Evolutionary conservation across 2,888 invertebrate genomes (phyloP).

Genomic region (Caenorhabditis sp.): DNA sequence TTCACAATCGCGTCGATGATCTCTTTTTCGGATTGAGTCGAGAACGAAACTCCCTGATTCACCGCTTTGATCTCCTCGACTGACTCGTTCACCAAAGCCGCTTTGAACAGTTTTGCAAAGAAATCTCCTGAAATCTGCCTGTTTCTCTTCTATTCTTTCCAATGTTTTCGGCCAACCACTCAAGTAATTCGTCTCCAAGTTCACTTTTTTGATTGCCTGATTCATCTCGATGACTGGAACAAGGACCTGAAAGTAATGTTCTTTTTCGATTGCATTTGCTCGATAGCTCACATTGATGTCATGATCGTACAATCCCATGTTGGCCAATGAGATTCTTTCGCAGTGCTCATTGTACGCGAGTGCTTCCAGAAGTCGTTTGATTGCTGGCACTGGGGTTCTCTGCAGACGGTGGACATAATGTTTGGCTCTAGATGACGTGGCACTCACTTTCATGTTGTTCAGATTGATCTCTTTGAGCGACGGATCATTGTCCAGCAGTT

Average conservation of each 20-base stretch:
- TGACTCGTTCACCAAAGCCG: slow-evolving; percentile 88
- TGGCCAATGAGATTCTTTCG: slow-evolving; percentile 92
- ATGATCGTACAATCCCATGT: slow-evolving; percentile 92
- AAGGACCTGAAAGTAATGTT: slow-evolving; percentile 79
- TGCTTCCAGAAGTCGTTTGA: slow-evolving; percentile 90
- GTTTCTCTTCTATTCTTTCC: too few species aligned
- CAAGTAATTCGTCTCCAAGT: slow-evolving; percentile 89
- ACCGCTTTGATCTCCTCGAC: slow-evolving; percentile 96
- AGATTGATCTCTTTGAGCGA: slow-evolving; percentile 93
- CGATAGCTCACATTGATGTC: slow-evolving; percentile 83
- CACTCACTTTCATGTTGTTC: slow-evolving; percentile 93
- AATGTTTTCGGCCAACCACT: too few species aligned
- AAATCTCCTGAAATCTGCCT: slow-evolving; percentile 91
- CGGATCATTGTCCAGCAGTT: slow-evolving; percentile 84
- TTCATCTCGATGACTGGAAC: slow-evolving; percentile 83
- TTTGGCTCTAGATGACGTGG: background rate
- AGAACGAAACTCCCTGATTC: slow-evolving; percentile 84
- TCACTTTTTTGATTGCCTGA: slow-evolving; percentile 80
- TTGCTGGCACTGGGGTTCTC: slow-evolving; percentile 78
- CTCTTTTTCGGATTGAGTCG: slow-evolving; percentile 76
- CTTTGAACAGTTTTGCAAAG: slow-evolving; percentile 88
- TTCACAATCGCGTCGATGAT: slow-evolving; percentile 75
- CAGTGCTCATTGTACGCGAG: slow-evolving; percentile 92
- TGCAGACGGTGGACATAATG: slow-evolving; percentile 46
- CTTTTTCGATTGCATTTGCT: background rate